These are phyloP conservation scores for Rhingia rostrata DNA, from an alignment of 2,888 invertebrate species.

Conservation along the genomic window DNA sequence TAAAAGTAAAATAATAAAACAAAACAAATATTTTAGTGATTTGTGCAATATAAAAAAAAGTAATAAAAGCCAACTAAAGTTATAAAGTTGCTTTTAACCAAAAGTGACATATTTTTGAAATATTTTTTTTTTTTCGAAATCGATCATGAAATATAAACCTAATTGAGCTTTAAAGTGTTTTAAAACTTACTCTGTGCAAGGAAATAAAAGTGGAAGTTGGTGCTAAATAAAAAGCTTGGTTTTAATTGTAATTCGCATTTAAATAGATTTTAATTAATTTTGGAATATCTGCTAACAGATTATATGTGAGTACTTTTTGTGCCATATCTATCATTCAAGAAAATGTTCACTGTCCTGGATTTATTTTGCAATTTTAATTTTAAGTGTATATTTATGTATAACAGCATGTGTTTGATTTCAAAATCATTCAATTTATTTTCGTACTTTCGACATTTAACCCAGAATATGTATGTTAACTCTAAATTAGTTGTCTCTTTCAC, in stretches of 20 bases:
- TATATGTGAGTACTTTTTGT: not conserved
- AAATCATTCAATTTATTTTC: too few relatives aligned
- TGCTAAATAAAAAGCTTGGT: not conserved
- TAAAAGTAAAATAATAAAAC: not conserved
- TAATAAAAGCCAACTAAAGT: not conserved
- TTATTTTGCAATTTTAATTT: too few relatives aligned
- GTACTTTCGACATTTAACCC: too few relatives aligned
- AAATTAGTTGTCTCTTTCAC: too few relatives aligned
- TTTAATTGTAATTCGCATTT: not conserved
- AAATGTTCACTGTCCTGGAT: too few relatives aligned
- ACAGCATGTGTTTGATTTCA: too few relatives aligned
- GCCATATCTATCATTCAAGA: not conserved
- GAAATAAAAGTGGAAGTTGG: not conserved
- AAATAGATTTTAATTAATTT: not conserved
- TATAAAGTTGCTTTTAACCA: not conserved
- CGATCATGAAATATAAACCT: constrained; percentile 24
- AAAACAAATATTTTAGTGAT: not conserved
- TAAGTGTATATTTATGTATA: too few relatives aligned
- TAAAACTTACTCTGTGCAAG: not conserved
- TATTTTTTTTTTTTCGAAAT: not conserved
- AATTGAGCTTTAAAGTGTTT: not conserved
- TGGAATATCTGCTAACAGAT: constrained; percentile 5
- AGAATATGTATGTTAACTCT: too few relatives aligned
- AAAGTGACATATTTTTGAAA: not conserved
- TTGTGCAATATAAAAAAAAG: constrained; percentile 11